A percentile compares a stretch with the other conserved stretches of the same genome.
Conservation (phyloP, 1,140 invertebrate genomes). For the Protaetia brevitarsis region DNA sequence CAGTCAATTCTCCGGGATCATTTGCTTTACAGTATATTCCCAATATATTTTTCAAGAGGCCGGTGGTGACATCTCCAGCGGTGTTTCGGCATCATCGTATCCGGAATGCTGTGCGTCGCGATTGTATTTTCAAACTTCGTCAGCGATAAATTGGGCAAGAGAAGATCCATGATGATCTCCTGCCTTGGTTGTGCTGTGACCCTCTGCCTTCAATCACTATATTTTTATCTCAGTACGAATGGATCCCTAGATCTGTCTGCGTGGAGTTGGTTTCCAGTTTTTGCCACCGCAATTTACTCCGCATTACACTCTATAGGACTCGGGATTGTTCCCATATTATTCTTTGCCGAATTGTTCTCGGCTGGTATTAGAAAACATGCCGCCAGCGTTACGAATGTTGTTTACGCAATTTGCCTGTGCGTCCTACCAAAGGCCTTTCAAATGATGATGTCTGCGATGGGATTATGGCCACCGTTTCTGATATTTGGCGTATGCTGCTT, state of each 20-base stretch:
- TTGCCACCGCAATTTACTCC: too few species aligned
- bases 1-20: constrained; percentile 63
- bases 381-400: constrained; percentile 13
- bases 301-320: constrained; percentile 39
- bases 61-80: constrained; percentile 60
- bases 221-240: constrained; percentile 57
- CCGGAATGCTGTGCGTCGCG: constrained; percentile 59
- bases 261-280: constrained; percentile 40
- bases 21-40: constrained; percentile 62
- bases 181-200: too few species aligned
- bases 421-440: neutral
- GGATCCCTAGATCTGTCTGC: constrained; percentile 35
- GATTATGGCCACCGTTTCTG: too few species aligned
- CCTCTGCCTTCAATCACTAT: constrained; percentile 52
- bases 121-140: too few species aligned
- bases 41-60: constrained; percentile 54
- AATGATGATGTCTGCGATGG: too few species aligned
- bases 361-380: too few species aligned
- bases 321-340: constrained; percentile 38
- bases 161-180: too few species aligned
- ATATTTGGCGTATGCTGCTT: too few species aligned
- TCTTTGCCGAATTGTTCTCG: constrained; percentile 45
- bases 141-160: too few species aligned
- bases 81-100: constrained; percentile 56
- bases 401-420: neutral